These are phyloP conservation scores for Epirrhoe alternata DNA, from an alignment of 2,888 invertebrate genomes.

Conservation along the genomic window DNA sequence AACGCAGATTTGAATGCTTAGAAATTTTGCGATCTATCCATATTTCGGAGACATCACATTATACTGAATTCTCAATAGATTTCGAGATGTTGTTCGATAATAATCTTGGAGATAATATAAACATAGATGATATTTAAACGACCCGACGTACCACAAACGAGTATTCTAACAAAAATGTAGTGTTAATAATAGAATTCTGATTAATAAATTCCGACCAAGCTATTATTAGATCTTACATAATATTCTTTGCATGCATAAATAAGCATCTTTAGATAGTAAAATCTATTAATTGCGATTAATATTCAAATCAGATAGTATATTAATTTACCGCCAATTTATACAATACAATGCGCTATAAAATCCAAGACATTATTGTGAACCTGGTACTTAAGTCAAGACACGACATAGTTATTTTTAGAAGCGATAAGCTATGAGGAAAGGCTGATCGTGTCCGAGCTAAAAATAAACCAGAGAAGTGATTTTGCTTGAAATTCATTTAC, in stretches of 20 bases:
- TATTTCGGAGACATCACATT: background rate
- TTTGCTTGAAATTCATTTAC: conserved; percentile 11
- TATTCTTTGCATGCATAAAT: background rate
- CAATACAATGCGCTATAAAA: conserved; percentile 17
- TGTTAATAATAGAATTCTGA: background rate
- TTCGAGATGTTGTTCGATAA: background rate
- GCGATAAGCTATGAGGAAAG: conserved; percentile 32
- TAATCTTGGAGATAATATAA: background rate
- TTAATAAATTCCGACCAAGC: background rate
- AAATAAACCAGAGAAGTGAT: conserved; percentile 31
- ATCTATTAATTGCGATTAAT: background rate
- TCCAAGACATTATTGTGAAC: conserved; percentile 12
- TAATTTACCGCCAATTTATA: background rate
- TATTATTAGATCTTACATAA: background rate
- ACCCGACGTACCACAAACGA: background rate
- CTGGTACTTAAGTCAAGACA: conserved; percentile 12
- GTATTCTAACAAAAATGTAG: background rate
- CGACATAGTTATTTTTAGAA: conserved; percentile 31
- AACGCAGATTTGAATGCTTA: no score
- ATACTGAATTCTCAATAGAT: background rate
- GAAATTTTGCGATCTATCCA: background rate
- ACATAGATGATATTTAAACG: background rate
- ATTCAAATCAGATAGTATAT: background rate
- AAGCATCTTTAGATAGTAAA: background rate
- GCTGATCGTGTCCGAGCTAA: conserved; percentile 25